These are phyloP conservation scores for Ptilorrhoa leucosticta DNA, from an alignment of 2,113 vertebrate species.

Conservation along the genomic window DNA sequence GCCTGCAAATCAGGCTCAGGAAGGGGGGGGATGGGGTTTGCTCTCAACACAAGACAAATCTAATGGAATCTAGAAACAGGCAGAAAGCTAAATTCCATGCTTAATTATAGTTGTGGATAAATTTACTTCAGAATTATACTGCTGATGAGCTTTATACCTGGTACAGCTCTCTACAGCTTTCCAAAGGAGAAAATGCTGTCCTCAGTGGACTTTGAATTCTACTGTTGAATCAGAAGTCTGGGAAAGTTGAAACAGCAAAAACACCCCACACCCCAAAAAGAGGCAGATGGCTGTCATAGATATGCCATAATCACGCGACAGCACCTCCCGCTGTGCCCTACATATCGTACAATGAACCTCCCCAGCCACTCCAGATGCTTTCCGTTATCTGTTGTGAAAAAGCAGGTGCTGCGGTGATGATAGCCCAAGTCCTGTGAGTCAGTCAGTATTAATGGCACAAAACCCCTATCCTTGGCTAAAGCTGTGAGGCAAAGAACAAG, in stretches of 20 bases:
- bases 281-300: neutral
- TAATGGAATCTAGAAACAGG: neutral
- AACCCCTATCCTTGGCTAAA: neutral
- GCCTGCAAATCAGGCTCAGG: neutral
- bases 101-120: neutral
- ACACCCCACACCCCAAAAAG: neutral
- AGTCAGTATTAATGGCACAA: neutral
- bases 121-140: neutral
- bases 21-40: neutral
- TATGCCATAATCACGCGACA: neutral
- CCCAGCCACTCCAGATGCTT: neutral
- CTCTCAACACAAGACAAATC: neutral
- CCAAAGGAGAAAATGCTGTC: neutral
- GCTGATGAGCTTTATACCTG: neutral
- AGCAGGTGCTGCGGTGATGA: neutral
- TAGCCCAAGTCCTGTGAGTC: neutral
- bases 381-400: neutral
- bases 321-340: constrained; percentile 24
- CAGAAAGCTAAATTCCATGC: neutral
- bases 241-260: neutral
- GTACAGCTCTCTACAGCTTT: neutral
- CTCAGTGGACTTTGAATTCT: neutral
- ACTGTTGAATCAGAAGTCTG: neutral
- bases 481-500: neutral
- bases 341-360: neutral